Base-by-base conservation (phyloP, 2,797 vertebrate species). In the Poecilia wingei region DNA sequence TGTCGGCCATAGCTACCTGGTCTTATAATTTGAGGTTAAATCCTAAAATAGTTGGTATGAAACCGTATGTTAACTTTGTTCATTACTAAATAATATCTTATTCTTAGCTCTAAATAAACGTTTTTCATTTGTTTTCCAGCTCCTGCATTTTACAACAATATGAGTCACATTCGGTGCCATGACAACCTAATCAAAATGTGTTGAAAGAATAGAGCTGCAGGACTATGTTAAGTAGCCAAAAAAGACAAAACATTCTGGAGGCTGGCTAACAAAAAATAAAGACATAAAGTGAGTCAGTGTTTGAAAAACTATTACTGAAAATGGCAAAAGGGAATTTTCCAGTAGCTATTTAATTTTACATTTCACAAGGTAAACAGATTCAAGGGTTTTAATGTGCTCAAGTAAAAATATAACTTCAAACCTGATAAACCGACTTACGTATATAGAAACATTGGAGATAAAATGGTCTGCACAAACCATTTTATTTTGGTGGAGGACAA, bases 1-100 rank as follows among this genome's bases (percentile, higher is more conserved):
- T 59, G 4, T 51, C 20, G 1, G 10, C 33, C 49, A 41, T 53
- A 46, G 73, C 75, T 82, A 78, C 22, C 84, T 77, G 86, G 79
- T 77, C 88, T 81, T 51, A 51, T 64, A 6, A 36, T 36, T 18
- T 20, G 61, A 36, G 61, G 6, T 66, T 7, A 66, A 8, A 39
- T 36, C 61, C 36, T 36, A 39, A 7, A 20, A 31, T 61, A 31
- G 31, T 36, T 36, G 16, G 31, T 36, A 8, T 64, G 31, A 36
- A 36, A 64, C 31, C 14, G 36, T 59, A 59, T 36, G 31, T 36
- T 33, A 20, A 22, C 25, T 51, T 51, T 25, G 49, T 51, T 51
- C 2, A 51, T 51, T 22, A 6, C 49, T 51, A 33, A 33, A 33
- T 14, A 16, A 28, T 33, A 61, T 16, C 6, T 18, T 7, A 61